Percentiles rank a stretch among this genome's conserved stretches.
Conservation (phyloP, 2,113 vertebrate genomes). For the Tragelaphus buxtoni region DNA sequence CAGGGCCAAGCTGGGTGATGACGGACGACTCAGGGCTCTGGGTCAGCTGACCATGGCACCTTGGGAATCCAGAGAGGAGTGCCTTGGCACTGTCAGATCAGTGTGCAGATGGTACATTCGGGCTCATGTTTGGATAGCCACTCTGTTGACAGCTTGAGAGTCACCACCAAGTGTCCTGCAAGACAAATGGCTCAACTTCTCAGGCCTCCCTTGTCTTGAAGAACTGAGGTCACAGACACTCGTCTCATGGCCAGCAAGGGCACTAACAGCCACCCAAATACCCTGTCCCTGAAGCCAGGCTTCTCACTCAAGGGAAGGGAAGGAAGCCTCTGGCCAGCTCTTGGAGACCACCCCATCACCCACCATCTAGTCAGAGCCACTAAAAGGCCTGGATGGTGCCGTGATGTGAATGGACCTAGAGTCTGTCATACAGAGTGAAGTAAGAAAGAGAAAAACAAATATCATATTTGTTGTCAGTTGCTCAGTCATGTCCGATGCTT, state of each 20-base stretch:
- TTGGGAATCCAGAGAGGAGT: not conserved
- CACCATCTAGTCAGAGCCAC: not conserved
- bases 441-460: not conserved
- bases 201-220: not conserved
- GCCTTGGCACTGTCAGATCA: not conserved
- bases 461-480: not conserved
- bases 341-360: not conserved
- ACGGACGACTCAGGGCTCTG: too few species aligned
- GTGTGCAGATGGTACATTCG: rapidly evolving
- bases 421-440: not conserved
- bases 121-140: not conserved
- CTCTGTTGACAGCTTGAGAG: not conserved
- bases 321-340: not conserved
- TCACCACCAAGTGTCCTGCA: not conserved
- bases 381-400: not conserved
- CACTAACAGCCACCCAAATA: not conserved
- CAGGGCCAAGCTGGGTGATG: too few species aligned
- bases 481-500: not conserved
- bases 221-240: not conserved
- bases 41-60: not conserved
- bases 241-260: not conserved
- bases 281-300: not conserved
- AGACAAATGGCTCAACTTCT: not conserved
- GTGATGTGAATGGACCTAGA: not conserved
- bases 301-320: not conserved